Base-by-base conservation (phyloP, 2,797 vertebrate genomes). In the Siniperca scherzeri region DNA sequence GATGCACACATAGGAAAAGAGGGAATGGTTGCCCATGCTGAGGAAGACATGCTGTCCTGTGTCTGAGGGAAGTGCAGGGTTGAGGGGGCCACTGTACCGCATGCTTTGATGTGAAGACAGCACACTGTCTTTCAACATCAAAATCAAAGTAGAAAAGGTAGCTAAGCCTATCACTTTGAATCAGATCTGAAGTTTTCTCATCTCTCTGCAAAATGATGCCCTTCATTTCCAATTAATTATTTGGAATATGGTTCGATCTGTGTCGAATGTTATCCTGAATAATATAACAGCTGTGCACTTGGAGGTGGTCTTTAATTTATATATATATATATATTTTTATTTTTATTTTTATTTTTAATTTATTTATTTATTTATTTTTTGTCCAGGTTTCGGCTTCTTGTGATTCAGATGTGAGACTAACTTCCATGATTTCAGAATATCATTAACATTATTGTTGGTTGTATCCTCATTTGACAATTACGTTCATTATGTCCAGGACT, bases 111-210 rank as follows among this genome's bases (percentile, higher is more conserved):
- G 86, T 74, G 69, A 87, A 87, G 87, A 86, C 87, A 42, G 78
- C 74, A 72, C 73, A 33, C 88, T 84, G 87, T 91, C 88, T 91
- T 88, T 92, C 79, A 90, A 68, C 87, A 89, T 91, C 85, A 87
- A 5, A 90, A 87, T 88, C 85, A 89, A 88, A 89, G 84, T 48
- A 71, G 71, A 57, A 81, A 86, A 88, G 78, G 80, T 83, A 81
- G 65, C 86, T 19, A 67, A 88, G 81, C 79, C 82, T 4, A 61
- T 89, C 85, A 62, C 86, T 88, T 74, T 77, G 86, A 86, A 82
- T 86, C 19, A 1, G 13, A 77, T 80, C 74, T 75, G 68, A 84
- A 79, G 81, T 83, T 82, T 78, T 64, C 70, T 44, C 64, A 56
- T 78, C 40, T 5, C 40, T 5, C 77, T 48, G 68, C 77, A 78